Percentiles rank a stretch among this genome's conserved stretches.
phyloP scores from a whole-genome alignment of 2,888 invertebrate species.

The Andrena dorsata region DNA sequence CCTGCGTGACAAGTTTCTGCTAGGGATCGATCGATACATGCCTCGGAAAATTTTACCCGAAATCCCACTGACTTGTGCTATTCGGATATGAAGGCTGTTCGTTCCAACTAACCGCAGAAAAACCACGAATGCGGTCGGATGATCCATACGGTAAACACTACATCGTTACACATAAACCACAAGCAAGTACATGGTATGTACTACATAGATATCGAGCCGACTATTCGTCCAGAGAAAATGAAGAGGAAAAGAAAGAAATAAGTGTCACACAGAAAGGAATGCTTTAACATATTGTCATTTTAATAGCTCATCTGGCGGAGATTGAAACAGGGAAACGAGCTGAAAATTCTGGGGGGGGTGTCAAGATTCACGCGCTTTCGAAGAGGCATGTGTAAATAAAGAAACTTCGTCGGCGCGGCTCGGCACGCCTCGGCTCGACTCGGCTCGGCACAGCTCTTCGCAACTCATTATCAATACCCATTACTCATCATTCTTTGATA shows the following conservation, averaged over 20 bases:
- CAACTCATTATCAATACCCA: slow-evolving; percentile 47
- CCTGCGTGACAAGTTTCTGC: background rate
- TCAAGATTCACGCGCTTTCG: slow-evolving; percentile 1
- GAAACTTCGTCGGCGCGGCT: slow-evolving; percentile 7
- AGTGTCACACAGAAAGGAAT: background rate
- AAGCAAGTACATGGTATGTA: too few relatives aligned
- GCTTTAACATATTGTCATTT: slow-evolving; percentile 38
- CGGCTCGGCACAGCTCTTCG: background rate
- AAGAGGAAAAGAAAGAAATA: too few relatives aligned
- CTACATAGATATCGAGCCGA: too few relatives aligned
- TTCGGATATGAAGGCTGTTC: slow-evolving; percentile 32
- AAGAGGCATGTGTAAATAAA: slow-evolving; percentile 34
- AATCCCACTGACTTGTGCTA: background rate
- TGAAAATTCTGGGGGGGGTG: slow-evolving; percentile 4
- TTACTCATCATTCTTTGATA: slow-evolving; percentile 48
- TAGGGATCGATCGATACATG: too few relatives aligned
- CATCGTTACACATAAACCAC: too few relatives aligned
- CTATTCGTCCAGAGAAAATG: too few relatives aligned
- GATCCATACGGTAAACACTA: too few relatives aligned
- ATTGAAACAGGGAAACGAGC: slow-evolving; percentile 18
- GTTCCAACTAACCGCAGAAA: background rate
- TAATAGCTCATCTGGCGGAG: slow-evolving; percentile 39
- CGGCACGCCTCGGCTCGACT: background rate
- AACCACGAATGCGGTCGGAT: background rate
- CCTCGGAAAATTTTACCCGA: too few relatives aligned